Evolutionary conservation across 2,113 vertebrate genomes (phyloP), one percentile per base, ranked within the genome.

Genomic region (Myrmophylax atrothorax): DNA sequence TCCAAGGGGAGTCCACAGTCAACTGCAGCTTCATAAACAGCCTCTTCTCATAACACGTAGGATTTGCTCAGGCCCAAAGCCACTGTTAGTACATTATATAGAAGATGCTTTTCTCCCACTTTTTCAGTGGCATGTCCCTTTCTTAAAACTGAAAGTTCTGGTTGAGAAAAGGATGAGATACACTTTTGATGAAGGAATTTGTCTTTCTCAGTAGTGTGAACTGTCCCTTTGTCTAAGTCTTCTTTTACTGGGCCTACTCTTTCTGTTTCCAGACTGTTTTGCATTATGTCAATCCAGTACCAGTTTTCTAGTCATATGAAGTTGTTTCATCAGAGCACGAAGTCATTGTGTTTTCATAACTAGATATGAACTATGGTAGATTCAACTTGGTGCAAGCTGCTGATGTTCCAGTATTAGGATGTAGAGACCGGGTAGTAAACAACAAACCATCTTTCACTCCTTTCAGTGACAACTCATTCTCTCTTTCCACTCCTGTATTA

Each of bases 401-500:
- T 19, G 19, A 75, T 53, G 53, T 80, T 85, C 77, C 42, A 69
- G 46, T 62, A 11, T 83, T 87, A 84, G 66, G 40, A 63, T 40
- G 19, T 85, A 38, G 64, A 49, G 37, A 97, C 90, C 24, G 50
- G 35, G 60, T 52, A 81, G 56, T 79, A 95, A 95, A 75, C 16
- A 94, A 87, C 66, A 88, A 85, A 64, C 87, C 16, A 87, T 72
- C 73, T 76, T 89, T 94, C 92, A 93, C 63, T 93, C n/a, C n/a
- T 79, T 72, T 73, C 75, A 82, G 44, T 79, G 89, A 89, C 81
- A 94, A 77, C 62, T 91, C 70, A 91, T 95, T 94, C 91, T 87
- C 83, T 94, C 56, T 92, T 94, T 92, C 70, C 40, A 31, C 31
- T 82, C 31, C 58, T 64, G 63, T 49, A 69, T 91, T 96, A 94